Evolutionary conservation across 2,888 invertebrate genomes (phyloP), one percentile per base, ranked within the genome.

Genomic region (Urechis unicinctus): DNA sequence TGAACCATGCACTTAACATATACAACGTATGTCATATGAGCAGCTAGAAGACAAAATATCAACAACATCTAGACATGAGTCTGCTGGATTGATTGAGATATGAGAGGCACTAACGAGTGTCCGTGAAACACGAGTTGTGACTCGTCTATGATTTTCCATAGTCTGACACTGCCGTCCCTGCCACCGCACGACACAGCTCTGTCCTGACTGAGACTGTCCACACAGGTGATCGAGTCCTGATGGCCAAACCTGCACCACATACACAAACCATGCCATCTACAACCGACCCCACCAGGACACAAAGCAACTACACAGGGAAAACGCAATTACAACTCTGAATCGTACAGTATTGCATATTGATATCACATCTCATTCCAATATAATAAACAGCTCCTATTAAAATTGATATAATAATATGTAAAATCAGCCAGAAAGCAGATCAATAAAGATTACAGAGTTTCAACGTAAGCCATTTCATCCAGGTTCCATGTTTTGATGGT

Each of bases 101-200:
- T 17, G 9, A 36, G 9, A 9, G 17, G 6, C 45, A 47, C 53
- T 42, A 30, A 78, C 73, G 57, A 59, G 55, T 89, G 88, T 0
- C 89, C 91, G 75, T 92, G 90, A 73, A 89, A 96, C 65, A 97
- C 88, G 22, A 98, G 81, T 74, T 98, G 97, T 22, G 95, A 94
- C 75, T 97, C 97, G 80, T 97, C 96, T 1, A 88, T 86, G 56
- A 98, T 88, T 78, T 98, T 97, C 96, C 97, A 98, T 66, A 98
- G 84, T 66, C 96, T 83, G 22, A 95, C 80, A 1, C 89, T 85
- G 43, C 86, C 84, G 73, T 98, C 97, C 59, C 87, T 82, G 2
- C 95, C 93, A 21, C 97, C 96, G 22, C 89, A 85, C 0, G 94
- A 90, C 13, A 97, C 83, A 3, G 89, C 89, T 63, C 93, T 82